Base-by-base conservation (phyloP, 2,797 vertebrate species). In the Tinamus major region DNA sequence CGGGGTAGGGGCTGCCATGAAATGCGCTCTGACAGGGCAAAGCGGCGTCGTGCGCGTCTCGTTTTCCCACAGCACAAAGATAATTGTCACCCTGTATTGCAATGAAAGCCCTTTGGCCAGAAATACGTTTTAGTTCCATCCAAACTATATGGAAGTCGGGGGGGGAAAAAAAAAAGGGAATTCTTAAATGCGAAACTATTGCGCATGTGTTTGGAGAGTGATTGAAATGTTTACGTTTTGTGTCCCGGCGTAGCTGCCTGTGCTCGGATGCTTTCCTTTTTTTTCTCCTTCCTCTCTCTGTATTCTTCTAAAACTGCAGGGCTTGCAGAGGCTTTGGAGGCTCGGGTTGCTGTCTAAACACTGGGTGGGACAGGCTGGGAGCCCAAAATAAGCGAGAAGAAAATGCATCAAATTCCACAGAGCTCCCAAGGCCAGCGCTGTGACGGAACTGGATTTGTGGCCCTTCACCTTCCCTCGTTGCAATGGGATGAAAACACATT, bases 281-380 rank as follows among this genome's bases (percentile, higher is more conserved):
- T 65, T 85, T 93, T 82, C 85, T 39, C 65, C 65, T 84, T 65
- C 94, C 87, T 93, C 81, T 27, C 14, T 9, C 53, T 85, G 80
- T 71, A 68, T 70, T 31, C n/a, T 87, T 92, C 91, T 95, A 59
- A 93, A 96, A 95, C 93, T 87, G 87, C 91, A 64, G 89, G 85
- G 87, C 69, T 90, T 82, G 69, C 71, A 70, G 81, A 89, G 85
- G 69, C 67, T 90, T 95, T 53, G 86, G 85, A 96, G 91, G 85
- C 79, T 97, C 78, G 55, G 85, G 63, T 94, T 97, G 94, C 96
- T 96, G 94, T 97, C 95, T 97, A 97, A 97, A 96, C 95, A 94
- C 95, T 96, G 96, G 96, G 92, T 93, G 79, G 96, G 85, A 82
- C 86, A 59, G 95, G 37, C 72, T 75, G 71, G 80, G 92, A 68